These are phyloP conservation scores for Drosophila hamatofila DNA, from an alignment of 2,888 invertebrate genomes.

Conservation along the genomic window DNA sequence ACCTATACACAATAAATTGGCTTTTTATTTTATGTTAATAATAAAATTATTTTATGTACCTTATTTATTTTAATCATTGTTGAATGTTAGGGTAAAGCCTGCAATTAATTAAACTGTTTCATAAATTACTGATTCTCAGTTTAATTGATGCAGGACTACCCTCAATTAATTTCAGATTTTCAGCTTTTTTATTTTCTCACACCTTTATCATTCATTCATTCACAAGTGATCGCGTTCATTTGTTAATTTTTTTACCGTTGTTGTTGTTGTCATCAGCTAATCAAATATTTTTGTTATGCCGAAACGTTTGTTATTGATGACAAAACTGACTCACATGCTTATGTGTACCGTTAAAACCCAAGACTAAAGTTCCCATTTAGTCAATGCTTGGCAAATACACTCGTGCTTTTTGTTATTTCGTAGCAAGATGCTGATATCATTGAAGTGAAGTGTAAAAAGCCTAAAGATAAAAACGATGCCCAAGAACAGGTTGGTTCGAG, in stretches of 20 bases:
- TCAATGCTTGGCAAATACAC: conserved; percentile 22
- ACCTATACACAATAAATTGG: conserved; percentile 40
- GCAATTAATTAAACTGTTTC: neutral
- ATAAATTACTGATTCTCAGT: neutral
- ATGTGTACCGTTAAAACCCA: neutral
- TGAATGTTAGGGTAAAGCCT: neutral
- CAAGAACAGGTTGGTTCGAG: conserved; percentile 36
- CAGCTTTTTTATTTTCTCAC: neutral
- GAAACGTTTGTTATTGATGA: conserved; percentile 7
- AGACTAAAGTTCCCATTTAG: conserved; percentile 20
- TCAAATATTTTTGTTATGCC: conserved; percentile 45
- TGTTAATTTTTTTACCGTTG: conserved; percentile 30
- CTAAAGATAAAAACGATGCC: neutral
- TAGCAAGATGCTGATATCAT: conserved; percentile 42
- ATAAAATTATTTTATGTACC: conserved; percentile 10
- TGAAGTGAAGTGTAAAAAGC: conserved; percentile 12
- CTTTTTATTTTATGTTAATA: conserved; percentile 38
- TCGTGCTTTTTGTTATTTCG: conserved; percentile 25
- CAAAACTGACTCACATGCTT: conserved; percentile 33
- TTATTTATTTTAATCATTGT: conserved; percentile 9
- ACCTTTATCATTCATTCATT: conserved; percentile 10
- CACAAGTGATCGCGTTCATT: conserved; percentile 26
- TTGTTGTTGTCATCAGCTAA: conserved; percentile 33
- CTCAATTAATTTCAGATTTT: conserved; percentile 12
- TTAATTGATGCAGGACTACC: conserved; percentile 7